Evolutionary conservation across 1,140 invertebrate species (phyloP), one percentile per base, ranked within the genome.

Genomic region (Spodoptera litura): DNA sequence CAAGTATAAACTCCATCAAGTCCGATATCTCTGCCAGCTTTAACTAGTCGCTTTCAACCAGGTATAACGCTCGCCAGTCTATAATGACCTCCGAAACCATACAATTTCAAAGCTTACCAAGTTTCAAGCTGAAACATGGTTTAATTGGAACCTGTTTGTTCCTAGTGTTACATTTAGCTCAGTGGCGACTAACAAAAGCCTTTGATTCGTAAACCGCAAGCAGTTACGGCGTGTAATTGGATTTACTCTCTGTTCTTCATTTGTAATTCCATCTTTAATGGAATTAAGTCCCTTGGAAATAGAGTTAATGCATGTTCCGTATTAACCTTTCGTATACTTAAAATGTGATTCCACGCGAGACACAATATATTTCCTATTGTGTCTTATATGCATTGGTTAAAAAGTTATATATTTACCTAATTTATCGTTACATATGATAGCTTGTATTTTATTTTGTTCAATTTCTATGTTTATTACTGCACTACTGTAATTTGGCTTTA

Each of bases 141-240:
- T 64, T 64, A 64, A 64, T 64, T 64, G n/a, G 15, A 64, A 64
- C 61, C 8, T 49, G 35, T 64, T 20, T 11, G 27, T 20, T 15
- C 27, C 13, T 15, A n/a, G 9, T 64, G 61, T 44, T 64, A 35
- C 58, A 59, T 62, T 15, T 44, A 44, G n/a, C 12, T 35, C 2
- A 2, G 15, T 59, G 0, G 11, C 31, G 58, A 15, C 61, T 27
- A 31, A 31, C 20, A 59, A 27, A 20, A 64, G 61, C 15, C 61
- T 64, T 64, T 64, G 61, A 64, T 64, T 64, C 61, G 58, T 61
- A 64, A 15, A 25, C n/a, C 61, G 38, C 15, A 44, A 49, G 35
- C 38, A 44, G 35, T 64, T 59, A 31, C 61, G 13, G 15, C 35
- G 61, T 11, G 61, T 64, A 64, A 64, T 64, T 64, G 61, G 38